These are phyloP conservation scores for Agapornis canus DNA, from an alignment of 2,797 vertebrate genomes.

Conservation along the genomic window DNA sequence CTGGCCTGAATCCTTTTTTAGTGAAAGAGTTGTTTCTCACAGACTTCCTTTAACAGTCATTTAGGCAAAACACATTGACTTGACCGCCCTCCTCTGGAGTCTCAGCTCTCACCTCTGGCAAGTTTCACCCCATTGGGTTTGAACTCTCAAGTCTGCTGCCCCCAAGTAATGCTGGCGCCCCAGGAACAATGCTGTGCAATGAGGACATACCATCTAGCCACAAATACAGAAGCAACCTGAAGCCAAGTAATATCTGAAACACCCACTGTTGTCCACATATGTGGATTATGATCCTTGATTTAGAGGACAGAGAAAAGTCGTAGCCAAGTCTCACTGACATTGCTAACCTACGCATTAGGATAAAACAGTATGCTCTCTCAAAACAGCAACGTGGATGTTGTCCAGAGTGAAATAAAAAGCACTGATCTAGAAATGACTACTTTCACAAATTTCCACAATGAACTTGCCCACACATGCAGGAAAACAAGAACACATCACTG, in stretches of 20 bases:
- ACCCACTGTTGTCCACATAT: neutral
- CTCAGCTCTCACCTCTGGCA: neutral
- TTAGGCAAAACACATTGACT: neutral
- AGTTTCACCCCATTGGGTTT: neutral
- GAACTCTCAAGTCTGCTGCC: neutral
- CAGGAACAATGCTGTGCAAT: rapidly evolving
- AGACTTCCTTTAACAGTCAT: neutral
- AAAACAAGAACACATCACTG: neutral
- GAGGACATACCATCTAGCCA: neutral
- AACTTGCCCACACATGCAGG: neutral
- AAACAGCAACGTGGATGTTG: neutral
- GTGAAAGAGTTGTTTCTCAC: neutral
- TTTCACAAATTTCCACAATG: neutral
- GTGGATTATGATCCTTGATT: neutral
- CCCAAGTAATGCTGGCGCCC: neutral
- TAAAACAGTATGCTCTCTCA: neutral
- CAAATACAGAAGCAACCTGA: neutral
- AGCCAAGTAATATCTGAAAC: neutral
- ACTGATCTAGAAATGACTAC: neutral
- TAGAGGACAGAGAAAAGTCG: neutral
- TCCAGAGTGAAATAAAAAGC: neutral
- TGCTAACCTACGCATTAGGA: neutral
- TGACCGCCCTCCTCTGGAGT: neutral
- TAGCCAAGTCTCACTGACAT: neutral
- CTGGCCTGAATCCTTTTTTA: neutral